Conservation (phyloP, 2,797 vertebrate species). For the Emys orbicularis region DNA sequence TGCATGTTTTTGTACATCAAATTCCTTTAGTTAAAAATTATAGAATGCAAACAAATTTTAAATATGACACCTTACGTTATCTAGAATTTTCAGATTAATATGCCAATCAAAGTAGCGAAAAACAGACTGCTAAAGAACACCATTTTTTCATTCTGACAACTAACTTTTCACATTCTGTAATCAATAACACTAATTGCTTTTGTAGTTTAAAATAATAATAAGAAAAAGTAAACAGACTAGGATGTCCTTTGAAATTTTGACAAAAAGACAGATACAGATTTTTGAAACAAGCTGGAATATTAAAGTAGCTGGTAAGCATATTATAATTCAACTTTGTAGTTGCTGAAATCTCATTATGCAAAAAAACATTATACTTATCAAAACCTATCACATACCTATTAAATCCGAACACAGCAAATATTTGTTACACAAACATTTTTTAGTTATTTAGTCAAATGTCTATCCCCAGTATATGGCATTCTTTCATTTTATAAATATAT, state of each 20-base stretch:
- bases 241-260: not conserved
- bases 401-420: not conserved
- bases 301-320: not conserved
- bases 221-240: not conserved
- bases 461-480: not conserved
- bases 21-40: not conserved
- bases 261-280: not conserved
- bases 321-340: constrained; percentile 21
- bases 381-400: constrained; percentile 1
- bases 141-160: not conserved
- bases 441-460: constrained; percentile 27
- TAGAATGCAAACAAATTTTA: not conserved
- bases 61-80: not conserved
- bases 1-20: not conserved
- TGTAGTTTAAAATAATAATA: not conserved
- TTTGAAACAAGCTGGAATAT: not conserved
- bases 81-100: not conserved
- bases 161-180: not conserved
- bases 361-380: not conserved
- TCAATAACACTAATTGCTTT: not conserved
- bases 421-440: constrained; percentile 36
- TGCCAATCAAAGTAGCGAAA: not conserved
- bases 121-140: not conserved
- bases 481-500: not conserved
- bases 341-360: constrained; percentile 47